Conservation (phyloP, 2,797 vertebrate species). For the Cirrhinus molitorella region DNA sequence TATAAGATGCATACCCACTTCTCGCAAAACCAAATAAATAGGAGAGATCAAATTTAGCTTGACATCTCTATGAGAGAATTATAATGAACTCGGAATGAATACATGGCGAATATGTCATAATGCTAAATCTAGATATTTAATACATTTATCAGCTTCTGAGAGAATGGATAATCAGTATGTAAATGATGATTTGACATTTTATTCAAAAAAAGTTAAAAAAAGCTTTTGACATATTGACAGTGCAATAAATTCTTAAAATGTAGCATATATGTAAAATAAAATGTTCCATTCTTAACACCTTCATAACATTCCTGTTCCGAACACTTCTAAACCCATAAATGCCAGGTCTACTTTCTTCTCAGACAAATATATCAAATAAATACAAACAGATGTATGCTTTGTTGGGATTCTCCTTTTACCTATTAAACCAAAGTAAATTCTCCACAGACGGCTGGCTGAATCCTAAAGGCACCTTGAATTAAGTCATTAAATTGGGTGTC, state of each 20-base stretch:
- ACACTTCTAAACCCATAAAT: neutral
- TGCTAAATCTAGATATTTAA: slow-evolving; percentile 1
- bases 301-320: neutral
- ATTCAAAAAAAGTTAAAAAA: slow-evolving; percentile 19
- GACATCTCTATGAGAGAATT: neutral
- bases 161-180: neutral
- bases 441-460: slow-evolving; percentile 52
- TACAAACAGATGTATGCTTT: neutral
- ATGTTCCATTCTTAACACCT: neutral
- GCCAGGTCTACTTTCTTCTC: neutral
- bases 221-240: slow-evolving; percentile 2
- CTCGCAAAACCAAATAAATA: slow-evolving; percentile 3
- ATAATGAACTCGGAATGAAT: neutral
- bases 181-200: slow-evolving; percentile 32
- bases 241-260: neutral
- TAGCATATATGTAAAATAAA: neutral
- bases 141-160: neutral
- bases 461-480: slow-evolving; percentile 61
- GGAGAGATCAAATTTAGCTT: neutral
- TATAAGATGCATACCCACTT: neutral
- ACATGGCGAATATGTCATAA: no score
- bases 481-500: slow-evolving; percentile 48
- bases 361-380: slow-evolving; percentile 22
- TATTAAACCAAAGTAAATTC: neutral
- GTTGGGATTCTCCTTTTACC: neutral